Evolutionary conservation across 2,113 vertebrate genomes (phyloP).

Genomic region (Aldabrachelys gigantea): DNA sequence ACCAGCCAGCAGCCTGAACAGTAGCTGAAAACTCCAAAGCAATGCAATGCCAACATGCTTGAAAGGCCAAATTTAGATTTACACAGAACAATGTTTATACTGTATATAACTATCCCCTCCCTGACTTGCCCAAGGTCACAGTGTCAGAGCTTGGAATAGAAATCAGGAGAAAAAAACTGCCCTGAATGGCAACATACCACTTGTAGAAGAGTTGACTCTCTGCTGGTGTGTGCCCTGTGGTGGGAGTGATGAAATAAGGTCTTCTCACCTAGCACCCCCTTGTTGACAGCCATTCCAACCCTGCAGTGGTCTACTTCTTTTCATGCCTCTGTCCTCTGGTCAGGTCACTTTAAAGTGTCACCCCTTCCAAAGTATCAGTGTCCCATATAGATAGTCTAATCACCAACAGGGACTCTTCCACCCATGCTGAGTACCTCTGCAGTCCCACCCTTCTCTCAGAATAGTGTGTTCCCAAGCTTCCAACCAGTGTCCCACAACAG

Average conservation of each 20-base stretch:
- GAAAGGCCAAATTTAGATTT: not conserved
- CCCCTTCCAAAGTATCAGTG: not conserved
- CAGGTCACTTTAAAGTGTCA: not conserved
- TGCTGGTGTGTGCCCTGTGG: not conserved
- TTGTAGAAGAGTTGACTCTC: not conserved
- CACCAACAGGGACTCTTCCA: too few relatives aligned
- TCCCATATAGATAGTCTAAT: not conserved
- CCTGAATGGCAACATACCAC: not conserved
- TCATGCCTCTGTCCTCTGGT: not conserved
- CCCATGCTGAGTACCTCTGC: not conserved
- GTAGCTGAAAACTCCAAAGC: not conserved
- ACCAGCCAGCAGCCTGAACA: accelerated
- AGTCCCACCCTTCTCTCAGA: not conserved
- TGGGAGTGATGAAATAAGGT: not conserved
- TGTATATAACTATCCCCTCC: not conserved
- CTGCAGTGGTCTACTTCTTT: not conserved
- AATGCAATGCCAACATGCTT: not conserved
- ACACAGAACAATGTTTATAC: not conserved
- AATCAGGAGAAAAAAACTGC: not conserved
- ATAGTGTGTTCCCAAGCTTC: not conserved
- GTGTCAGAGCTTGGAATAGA: not conserved
- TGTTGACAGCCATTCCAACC: not conserved
- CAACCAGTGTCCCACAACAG: too few relatives aligned
- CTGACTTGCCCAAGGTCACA: not conserved
- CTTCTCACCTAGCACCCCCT: not conserved